Conservation (phyloP, 2,797 vertebrate species). For the Catharus ustulatus region DNA sequence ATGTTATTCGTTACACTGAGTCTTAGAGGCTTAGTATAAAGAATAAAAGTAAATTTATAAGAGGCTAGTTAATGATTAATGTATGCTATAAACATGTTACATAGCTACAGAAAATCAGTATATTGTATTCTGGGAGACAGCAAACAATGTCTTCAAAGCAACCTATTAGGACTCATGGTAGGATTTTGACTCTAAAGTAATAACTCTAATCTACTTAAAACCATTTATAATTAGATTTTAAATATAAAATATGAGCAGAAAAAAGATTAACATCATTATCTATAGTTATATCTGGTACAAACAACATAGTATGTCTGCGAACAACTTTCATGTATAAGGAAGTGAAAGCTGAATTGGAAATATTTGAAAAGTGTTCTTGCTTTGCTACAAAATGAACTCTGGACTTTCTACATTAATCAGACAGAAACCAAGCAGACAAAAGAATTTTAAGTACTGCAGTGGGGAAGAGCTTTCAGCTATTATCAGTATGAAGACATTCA, state of each 20-base stretch:
- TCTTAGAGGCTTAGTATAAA: not conserved
- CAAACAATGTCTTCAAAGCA: not conserved
- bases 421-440: constrained; percentile 20
- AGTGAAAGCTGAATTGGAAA: not conserved
- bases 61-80: not conserved
- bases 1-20: not conserved
- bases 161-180: not conserved
- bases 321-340: not conserved
- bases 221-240: constrained; percentile 12
- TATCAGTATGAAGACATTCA: not conserved
- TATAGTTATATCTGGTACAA: not conserved
- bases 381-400: constrained; percentile 1
- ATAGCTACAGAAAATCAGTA: not conserved
- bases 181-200: not conserved
- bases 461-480: not conserved
- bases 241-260: not conserved
- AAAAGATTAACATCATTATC: not conserved
- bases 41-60: not conserved
- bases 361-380: not conserved
- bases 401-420: not conserved
- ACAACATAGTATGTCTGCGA: not conserved
- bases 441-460: not conserved
- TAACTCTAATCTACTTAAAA: constrained; percentile 13
- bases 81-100: not conserved
- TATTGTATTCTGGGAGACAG: not conserved